These are phyloP conservation scores for Epinephelus moara DNA, from an alignment of 2,113 vertebrate genomes.

Conservation along the genomic window DNA sequence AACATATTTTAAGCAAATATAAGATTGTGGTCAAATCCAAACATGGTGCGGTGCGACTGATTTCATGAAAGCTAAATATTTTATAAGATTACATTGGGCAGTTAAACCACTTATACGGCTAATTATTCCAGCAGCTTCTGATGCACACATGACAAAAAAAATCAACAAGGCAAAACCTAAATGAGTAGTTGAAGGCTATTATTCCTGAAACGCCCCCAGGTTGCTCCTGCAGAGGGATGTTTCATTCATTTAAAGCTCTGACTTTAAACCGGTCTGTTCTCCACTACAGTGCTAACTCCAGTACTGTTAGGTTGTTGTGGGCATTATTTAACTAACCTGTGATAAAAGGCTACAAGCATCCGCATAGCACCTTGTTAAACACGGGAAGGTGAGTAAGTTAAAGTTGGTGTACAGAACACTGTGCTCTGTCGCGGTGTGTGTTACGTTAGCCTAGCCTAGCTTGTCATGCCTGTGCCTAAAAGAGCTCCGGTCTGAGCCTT, in stretches of 20 bases:
- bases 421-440: not conserved
- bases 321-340: not conserved
- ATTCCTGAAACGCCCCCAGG: not conserved
- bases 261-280: not conserved
- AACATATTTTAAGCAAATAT: not conserved
- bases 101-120: not conserved
- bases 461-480: not conserved
- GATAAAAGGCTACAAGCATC: not conserved
- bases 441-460: slow-evolving; percentile 68
- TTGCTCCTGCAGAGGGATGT: not conserved
- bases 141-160: not conserved
- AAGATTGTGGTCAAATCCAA: no score
- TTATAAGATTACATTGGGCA: not conserved
- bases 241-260: slow-evolving; percentile 38
- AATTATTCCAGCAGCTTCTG: not conserved
- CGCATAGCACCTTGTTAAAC: no score
- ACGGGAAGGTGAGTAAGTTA: accelerated
- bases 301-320: not conserved
- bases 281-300: not conserved
- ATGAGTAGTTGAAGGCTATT: not conserved
- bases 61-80: not conserved
- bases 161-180: not conserved
- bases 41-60: not conserved
- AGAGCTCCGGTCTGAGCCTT: not conserved
- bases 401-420: not conserved